Evolutionary conservation across 2,797 vertebrate species (phyloP).

Genomic region (Melanotaenia pygmaea): DNA sequence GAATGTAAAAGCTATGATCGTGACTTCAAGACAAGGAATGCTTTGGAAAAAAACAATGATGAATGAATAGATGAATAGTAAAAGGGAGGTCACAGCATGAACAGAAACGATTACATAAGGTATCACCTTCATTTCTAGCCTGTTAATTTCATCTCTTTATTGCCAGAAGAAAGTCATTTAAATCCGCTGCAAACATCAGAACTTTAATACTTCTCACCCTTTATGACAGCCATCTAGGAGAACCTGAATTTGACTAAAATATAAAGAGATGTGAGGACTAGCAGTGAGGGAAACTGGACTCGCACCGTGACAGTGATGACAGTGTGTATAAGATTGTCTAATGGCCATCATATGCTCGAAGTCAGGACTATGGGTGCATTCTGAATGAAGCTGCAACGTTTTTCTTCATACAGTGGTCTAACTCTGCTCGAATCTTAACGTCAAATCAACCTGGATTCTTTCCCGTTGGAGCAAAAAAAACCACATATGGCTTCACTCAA

Average conservation of each 20-base stretch:
- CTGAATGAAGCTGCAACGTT: constrained; percentile 27
- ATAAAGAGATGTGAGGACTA: constrained; percentile 32
- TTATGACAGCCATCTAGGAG: constrained; percentile 18
- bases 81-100: constrained; percentile 26
- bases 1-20: constrained; percentile 5
- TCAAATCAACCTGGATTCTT: constrained; percentile 19
- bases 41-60: constrained; percentile 37
- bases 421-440: constrained; percentile 21
- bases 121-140: constrained; percentile 14
- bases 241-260: constrained; percentile 25
- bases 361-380: constrained; percentile 36
- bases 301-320: constrained; percentile 48
- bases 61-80: not conserved
- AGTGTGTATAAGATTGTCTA: constrained; percentile 46
- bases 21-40: not conserved
- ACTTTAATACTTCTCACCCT: constrained; percentile 5
- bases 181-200: constrained; percentile 19
- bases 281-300: constrained; percentile 46
- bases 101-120: constrained; percentile 2
- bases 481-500: constrained; percentile 56
- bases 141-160: constrained; percentile 11
- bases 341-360: constrained; percentile 42
- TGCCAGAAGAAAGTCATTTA: constrained; percentile 18
- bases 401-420: constrained; percentile 9
- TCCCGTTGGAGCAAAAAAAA: constrained; percentile 1